A percentile compares a stretch with the other conserved stretches of the same genome.
Conservation (phyloP, 2,113 vertebrate genomes). For the Uropsilus gracilis region DNA sequence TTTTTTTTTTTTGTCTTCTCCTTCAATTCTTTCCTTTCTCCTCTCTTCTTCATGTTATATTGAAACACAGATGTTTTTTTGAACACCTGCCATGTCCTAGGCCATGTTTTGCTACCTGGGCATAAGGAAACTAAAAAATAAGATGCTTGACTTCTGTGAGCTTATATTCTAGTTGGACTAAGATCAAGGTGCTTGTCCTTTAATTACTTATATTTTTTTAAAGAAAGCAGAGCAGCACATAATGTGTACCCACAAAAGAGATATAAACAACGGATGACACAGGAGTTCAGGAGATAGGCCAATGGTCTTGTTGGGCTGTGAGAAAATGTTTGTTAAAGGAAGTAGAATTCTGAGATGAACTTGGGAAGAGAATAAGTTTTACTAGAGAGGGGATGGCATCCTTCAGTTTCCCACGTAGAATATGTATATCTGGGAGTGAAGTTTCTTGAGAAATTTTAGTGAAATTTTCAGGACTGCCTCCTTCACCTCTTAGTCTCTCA, state of each 20-base stretch:
- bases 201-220: background rate
- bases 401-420: background rate
- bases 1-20: background rate
- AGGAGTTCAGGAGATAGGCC: background rate
- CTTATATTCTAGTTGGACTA: background rate
- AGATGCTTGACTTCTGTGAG: background rate
- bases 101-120: background rate
- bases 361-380: background rate
- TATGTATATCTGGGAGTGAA: background rate
- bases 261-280: background rate
- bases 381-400: background rate
- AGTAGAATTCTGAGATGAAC: background rate
- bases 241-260: background rate
- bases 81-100: background rate
- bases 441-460: background rate
- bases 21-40: background rate
- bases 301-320: background rate
- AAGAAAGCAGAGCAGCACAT: background rate
- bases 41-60: background rate
- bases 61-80: conserved; percentile 1
- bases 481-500: background rate
- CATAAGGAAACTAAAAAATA: background rate
- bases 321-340: background rate
- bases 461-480: background rate
- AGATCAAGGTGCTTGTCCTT: background rate